Evolutionary conservation across 2,113 vertebrate genomes (phyloP).

Genomic region (Plecotus auritus): DNA sequence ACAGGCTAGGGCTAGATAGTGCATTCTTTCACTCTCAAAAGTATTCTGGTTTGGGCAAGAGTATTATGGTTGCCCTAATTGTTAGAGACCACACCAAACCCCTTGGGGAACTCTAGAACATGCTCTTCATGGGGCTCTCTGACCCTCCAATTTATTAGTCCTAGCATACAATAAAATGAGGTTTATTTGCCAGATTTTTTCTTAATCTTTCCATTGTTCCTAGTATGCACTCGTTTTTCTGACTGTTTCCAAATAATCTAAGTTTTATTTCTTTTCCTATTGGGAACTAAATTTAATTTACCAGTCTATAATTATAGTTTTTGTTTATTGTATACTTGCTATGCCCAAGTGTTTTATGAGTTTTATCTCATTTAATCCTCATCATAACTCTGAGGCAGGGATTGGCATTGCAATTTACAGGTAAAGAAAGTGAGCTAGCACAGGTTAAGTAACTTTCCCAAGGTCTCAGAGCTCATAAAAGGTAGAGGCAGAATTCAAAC

Average conservation of each 20-base stretch:
- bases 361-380: neutral
- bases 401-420: neutral
- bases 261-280: neutral
- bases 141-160: neutral
- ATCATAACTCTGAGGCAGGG: neutral
- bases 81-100: neutral
- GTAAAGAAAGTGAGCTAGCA: neutral
- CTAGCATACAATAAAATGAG: neutral
- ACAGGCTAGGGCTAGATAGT: too few relatives aligned
- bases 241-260: neutral
- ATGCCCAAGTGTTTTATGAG: neutral
- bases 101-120: neutral
- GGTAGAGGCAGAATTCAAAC: neutral
- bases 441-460: neutral
- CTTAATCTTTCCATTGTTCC: neutral
- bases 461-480: neutral
- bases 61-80: neutral
- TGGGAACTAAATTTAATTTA: conserved; percentile 11
- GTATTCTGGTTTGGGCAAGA: neutral
- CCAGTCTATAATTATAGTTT: neutral
- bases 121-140: neutral
- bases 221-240: neutral
- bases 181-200: neutral
- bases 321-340: neutral
- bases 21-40: neutral